These are phyloP conservation scores for Scalopus aquaticus DNA, from an alignment of 2,113 vertebrate species.

Conservation along the genomic window DNA sequence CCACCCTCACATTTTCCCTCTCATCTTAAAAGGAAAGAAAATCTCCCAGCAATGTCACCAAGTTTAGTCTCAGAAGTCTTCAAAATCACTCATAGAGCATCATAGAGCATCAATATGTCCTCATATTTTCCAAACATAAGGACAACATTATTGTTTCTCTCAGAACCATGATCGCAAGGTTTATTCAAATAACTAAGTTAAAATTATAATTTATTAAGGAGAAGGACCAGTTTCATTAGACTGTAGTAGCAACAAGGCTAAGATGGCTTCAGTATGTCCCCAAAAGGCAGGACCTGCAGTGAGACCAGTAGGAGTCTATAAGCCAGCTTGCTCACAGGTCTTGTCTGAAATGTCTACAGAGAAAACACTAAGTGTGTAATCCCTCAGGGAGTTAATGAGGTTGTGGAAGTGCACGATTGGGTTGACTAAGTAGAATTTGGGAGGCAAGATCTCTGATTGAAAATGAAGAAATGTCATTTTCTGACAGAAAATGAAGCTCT, in stretches of 20 bases:
- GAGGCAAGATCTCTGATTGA: not conserved
- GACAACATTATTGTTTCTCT: not conserved
- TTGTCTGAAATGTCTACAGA: not conserved
- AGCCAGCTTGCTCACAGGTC: not conserved
- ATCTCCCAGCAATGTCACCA: not conserved
- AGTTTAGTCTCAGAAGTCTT: not conserved
- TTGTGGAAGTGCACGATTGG: not conserved
- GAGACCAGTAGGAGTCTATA: not conserved
- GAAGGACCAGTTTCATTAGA: not conserved
- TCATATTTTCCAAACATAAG: not conserved
- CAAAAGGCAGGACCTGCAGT: not conserved
- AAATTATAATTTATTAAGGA: no score
- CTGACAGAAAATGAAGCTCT: not conserved
- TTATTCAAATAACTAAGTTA: not conserved
- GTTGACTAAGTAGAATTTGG: not conserved
- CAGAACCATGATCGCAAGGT: not conserved
- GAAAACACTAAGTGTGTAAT: not conserved
- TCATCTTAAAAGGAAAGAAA: not conserved
- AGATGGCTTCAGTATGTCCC: not conserved
- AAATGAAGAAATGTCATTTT: no score
- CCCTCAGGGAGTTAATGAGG: not conserved
- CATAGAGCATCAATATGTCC: no score
- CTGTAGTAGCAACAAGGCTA: not conserved
- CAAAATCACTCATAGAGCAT: not conserved
- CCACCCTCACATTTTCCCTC: not conserved